phyloP scores from a whole-genome alignment of 92 coral and sea anemone species.

The Bergia sp. region DNA sequence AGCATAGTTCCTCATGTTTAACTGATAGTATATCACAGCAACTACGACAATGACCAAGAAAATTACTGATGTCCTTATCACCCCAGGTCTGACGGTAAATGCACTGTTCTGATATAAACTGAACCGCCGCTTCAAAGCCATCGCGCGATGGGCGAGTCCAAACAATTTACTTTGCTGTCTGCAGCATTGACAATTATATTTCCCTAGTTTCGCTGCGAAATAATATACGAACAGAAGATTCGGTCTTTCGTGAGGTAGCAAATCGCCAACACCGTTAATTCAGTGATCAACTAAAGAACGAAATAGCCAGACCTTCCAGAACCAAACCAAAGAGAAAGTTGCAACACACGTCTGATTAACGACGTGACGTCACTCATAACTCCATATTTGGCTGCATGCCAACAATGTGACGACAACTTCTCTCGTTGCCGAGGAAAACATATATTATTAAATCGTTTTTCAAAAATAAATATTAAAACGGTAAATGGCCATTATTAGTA shows the following conservation, averaged over 20 bases:
- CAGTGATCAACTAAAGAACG: too few species aligned
- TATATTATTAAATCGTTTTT: too few species aligned
- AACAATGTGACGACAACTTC: too few species aligned
- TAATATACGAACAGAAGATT: not conserved
- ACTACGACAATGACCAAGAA: constrained; percentile 49
- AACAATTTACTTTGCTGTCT: not conserved
- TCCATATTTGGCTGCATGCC: too few species aligned
- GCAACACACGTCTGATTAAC: too few species aligned
- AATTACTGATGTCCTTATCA: constrained; percentile 8
- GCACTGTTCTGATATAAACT: constrained; percentile 25
- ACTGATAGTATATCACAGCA: constrained; percentile 65
- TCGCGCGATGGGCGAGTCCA: not conserved
- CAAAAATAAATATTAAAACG: too few species aligned
- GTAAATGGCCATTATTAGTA: too few species aligned
- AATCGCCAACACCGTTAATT: too few species aligned
- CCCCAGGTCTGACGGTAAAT: constrained; percentile 32
- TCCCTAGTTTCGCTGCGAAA: not conserved
- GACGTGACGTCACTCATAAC: too few species aligned
- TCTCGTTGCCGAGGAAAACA: too few species aligned
- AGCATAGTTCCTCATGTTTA: constrained; percentile 77
- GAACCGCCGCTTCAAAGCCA: constrained; percentile 29
- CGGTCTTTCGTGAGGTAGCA: not conserved
- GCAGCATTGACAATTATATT: not conserved
- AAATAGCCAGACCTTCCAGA: too few species aligned
- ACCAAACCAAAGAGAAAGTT: too few species aligned